Percentiles rank a stretch among this genome's conserved stretches.
Evolutionary conservation across 2,888 invertebrate genomes (phyloP).

Genomic region (Atherix ibis): DNA sequence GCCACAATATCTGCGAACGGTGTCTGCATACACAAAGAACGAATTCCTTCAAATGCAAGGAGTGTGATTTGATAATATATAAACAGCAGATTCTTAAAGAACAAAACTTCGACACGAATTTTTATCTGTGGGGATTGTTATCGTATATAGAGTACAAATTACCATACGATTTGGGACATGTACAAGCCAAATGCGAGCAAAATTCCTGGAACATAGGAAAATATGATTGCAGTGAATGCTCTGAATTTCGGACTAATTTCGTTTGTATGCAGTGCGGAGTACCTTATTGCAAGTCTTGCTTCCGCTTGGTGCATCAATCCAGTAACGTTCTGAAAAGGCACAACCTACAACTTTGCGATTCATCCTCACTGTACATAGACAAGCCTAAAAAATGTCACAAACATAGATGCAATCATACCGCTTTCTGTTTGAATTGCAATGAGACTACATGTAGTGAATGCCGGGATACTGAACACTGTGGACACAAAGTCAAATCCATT

Average conservation of each 20-base stretch:
- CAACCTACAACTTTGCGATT: too few species aligned
- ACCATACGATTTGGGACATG: constrained; percentile 3
- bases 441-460: too few species aligned
- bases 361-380: constrained; percentile 6
- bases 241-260: constrained; percentile 13
- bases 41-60: constrained; percentile 34
- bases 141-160: constrained; percentile 7
- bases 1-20: constrained; percentile 50
- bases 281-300: constrained; percentile 23
- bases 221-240: constrained; percentile 24
- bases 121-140: constrained; percentile 22
- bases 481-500: too few species aligned
- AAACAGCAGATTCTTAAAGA: constrained; percentile 21
- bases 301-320: constrained; percentile 20
- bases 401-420: neutral
- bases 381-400: constrained; percentile 12
- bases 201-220: too few species aligned
- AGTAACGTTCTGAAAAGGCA: constrained; percentile 24
- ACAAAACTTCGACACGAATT: constrained; percentile 24
- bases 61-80: too few species aligned
- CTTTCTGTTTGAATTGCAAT: constrained; percentile 16
- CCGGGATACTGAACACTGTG: too few species aligned
- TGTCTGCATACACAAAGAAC: constrained; percentile 29
- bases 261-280: constrained; percentile 23
- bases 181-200: too few species aligned